Evolutionary conservation across 2,888 invertebrate species (phyloP).

Genomic region (Euspilapteryx auroguttella): DNA sequence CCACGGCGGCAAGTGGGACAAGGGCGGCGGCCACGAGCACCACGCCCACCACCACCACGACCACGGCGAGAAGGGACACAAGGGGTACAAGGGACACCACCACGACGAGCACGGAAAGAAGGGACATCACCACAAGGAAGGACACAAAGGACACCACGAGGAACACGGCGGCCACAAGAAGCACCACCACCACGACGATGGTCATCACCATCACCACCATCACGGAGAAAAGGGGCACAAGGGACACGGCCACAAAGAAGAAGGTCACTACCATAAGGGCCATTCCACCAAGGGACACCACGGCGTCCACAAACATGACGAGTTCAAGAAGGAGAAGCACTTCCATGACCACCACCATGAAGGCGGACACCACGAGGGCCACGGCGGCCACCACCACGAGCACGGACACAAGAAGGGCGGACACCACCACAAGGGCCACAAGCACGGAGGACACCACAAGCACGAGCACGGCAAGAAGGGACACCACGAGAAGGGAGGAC

Average conservation of each 20-base stretch:
- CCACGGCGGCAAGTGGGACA: constrained; percentile 48
- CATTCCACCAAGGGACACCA: constrained; percentile 86
- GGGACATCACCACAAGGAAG: constrained; percentile 74
- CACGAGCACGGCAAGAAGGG: constrained; percentile 83
- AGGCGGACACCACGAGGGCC: constrained; percentile 77
- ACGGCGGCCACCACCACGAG: constrained; percentile 77
- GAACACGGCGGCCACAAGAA: constrained; percentile 69
- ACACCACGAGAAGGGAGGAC: constrained; percentile 77
- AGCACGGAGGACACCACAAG: constrained; percentile 76
- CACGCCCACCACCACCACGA: constrained; percentile 66
- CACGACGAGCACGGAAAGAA: constrained; percentile 70
- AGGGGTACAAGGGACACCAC: constrained; percentile 69
- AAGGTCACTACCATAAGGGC: constrained; percentile 78
- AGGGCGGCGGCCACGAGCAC: constrained; percentile 68
- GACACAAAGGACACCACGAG: constrained; percentile 63
- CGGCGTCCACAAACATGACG: constrained; percentile 81
- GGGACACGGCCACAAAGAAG: constrained; percentile 53
- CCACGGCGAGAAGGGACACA: constrained; percentile 72
- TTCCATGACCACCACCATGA: constrained; percentile 84
- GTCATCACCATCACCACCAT: constrained; percentile 66
- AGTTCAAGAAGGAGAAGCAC: constrained; percentile 84
- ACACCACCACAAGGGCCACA: constrained; percentile 77
- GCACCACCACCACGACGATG: constrained; percentile 67
- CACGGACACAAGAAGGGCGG: constrained; percentile 82
- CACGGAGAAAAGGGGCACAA: constrained; percentile 69